These are phyloP conservation scores for Stenopsyche tienmushanensis DNA, from an alignment of 1,140 invertebrate species.

Conservation along the genomic window DNA sequence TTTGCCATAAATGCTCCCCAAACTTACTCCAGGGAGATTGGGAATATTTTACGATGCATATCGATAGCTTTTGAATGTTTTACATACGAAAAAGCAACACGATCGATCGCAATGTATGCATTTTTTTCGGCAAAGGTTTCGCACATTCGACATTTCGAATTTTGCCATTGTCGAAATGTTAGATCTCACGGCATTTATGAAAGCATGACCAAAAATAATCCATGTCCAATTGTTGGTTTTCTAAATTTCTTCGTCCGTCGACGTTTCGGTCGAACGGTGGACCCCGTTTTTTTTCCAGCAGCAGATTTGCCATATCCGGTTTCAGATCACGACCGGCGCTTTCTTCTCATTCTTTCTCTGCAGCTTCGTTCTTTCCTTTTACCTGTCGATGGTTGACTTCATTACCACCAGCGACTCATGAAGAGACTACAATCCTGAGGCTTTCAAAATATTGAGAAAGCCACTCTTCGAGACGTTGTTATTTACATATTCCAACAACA, in stretches of 20 bases:
- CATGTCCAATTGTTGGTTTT: conserved; percentile 7
- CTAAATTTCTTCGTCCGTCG: conserved; percentile 4
- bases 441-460: no score
- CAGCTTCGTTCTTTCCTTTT: neutral
- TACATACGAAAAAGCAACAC: no score
- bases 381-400: neutral
- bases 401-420: no score
- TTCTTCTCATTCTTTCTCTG: neutral
- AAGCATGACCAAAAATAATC: conserved; percentile 2
- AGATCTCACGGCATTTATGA: neutral
- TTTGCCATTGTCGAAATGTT: neutral
- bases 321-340: conserved; percentile 2
- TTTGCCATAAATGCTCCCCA: no score
- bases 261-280: neutral
- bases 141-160: neutral
- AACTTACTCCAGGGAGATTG: no score
- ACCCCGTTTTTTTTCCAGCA: neutral
- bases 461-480: no score
- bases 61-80: no score
- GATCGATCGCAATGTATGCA: neutral
- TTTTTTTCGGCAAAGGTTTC: no score
- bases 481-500: no score
- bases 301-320: neutral
- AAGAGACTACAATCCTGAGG: no score
- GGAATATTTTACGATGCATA: no score